Conservation (phyloP, 2,113 vertebrate species). For the Malurus cyaneus region DNA sequence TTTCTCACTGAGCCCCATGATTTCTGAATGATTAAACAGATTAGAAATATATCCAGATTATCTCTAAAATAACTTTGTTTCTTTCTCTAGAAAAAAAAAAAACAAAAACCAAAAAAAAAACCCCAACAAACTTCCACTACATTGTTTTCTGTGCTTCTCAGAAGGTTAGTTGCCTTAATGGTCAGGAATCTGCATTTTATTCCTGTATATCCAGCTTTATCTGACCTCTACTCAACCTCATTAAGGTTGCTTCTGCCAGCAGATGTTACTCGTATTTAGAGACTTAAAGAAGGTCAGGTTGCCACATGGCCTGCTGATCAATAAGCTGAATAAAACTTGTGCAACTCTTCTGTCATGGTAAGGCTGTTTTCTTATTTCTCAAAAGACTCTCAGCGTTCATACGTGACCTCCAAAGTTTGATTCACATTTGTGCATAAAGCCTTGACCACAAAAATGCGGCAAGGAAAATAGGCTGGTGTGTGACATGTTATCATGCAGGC, state of each 20-base stretch:
- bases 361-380: background rate
- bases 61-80: background rate
- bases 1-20: background rate
- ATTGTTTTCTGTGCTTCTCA: background rate
- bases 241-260: conserved; percentile 5
- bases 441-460: background rate
- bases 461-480: background rate
- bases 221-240: background rate
- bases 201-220: background rate
- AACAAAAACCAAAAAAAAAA: background rate
- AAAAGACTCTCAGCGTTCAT: background rate
- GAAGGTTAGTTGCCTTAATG: background rate
- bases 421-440: background rate
- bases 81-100: background rate
- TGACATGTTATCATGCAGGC: background rate
- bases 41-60: background rate
- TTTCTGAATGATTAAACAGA: background rate
- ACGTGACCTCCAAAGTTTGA: accelerated
- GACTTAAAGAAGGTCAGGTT: background rate
- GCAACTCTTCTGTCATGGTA: background rate
- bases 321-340: background rate
- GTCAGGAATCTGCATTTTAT: background rate
- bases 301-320: background rate
- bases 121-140: background rate
- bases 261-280: conserved; percentile 4